Evolutionary conservation across 2,888 invertebrate species (phyloP), one percentile per base, ranked within the genome.

Genomic region (Laspeyria flexula): DNA sequence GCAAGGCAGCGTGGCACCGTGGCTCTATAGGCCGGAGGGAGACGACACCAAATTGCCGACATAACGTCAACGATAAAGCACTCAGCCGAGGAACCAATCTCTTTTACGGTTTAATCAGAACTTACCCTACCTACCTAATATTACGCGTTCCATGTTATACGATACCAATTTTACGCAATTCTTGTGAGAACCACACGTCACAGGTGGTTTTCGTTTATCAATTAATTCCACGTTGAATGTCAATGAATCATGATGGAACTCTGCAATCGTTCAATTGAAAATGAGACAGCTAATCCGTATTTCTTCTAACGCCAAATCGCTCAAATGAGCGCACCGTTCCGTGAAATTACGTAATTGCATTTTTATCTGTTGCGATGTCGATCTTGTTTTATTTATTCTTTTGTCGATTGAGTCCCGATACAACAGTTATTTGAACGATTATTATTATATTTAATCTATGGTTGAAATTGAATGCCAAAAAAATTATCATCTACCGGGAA

Each of bases 51-150:
- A 85, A 88, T 87, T 85, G 82, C 83, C 83, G 77, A 77, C 85
- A 80, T 89, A 83, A 88, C 83, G 85, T 81, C 84, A 81, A 79
- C 86, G 85, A 89, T 88, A 88, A 89, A 88, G 80, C 83, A 84
- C 83, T 86, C 83, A 76, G 77, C 80, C 83, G 80, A 79, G 76
- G 82, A 88, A 89, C 87, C 89, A 90, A 90, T 90, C 88, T 88
- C 87, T 86, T 90, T 89, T 88, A 88, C 86, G 88, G 86, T 85
- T 88, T 88, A 89, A 90, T 90, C 88, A 90, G 88, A 83, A 82
- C 84, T 82, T 76, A 77, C 71, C 79, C 67, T 71, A 72, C 81
- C 76, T 76, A 78, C 77, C 78, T 85, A 83, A 85, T 75, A 74
- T 75, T 63, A 66, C 69, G 69, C 65, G 70, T 61, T 67, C 49